Evolutionary conservation across 1,140 invertebrate genomes (phyloP).

Genomic region (Harlomillsia oculata): DNA sequence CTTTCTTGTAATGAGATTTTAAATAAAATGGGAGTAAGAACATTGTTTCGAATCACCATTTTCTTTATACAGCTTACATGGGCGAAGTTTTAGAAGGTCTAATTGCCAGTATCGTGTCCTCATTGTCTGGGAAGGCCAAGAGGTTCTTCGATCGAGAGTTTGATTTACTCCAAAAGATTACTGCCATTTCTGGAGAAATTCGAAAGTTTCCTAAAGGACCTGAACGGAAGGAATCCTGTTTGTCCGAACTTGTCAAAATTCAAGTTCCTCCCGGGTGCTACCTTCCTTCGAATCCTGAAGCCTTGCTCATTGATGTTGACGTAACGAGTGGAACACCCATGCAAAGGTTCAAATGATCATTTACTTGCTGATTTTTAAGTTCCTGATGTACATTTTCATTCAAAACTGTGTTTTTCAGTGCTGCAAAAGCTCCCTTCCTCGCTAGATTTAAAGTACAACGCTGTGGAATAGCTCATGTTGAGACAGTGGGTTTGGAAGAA

Average conservation of each 20-base stretch:
- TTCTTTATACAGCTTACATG: slow-evolving; percentile 52
- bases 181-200: slow-evolving; percentile 90
- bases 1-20: slow-evolving; percentile 3
- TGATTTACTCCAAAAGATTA: slow-evolving; percentile 95
- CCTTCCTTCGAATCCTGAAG: slow-evolving; percentile 96
- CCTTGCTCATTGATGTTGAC: slow-evolving; percentile 94
- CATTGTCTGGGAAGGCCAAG: slow-evolving; percentile 83
- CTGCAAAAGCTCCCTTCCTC: slow-evolving; percentile 95
- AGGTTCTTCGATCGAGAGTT: slow-evolving; percentile 96
- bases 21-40: not conserved
- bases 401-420: slow-evolving; percentile 49
- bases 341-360: slow-evolving; percentile 90
- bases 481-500: slow-evolving; percentile 48
- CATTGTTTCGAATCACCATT: not conserved
- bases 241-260: slow-evolving; percentile 78
- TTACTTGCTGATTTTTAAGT: slow-evolving; percentile 2
- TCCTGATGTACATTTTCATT: slow-evolving; percentile 1
- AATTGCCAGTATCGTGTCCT: slow-evolving; percentile 65
- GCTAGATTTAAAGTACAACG: slow-evolving; percentile 84
- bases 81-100: slow-evolving; percentile 72
- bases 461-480: slow-evolving; percentile 86
- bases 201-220: slow-evolving; percentile 79
- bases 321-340: slow-evolving; percentile 95
- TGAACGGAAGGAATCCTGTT: slow-evolving; percentile 86
- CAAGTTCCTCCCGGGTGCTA: slow-evolving; percentile 88